These are phyloP conservation scores for Nibea albiflora DNA, from an alignment of 2,113 vertebrate genomes.

Conservation along the genomic window DNA sequence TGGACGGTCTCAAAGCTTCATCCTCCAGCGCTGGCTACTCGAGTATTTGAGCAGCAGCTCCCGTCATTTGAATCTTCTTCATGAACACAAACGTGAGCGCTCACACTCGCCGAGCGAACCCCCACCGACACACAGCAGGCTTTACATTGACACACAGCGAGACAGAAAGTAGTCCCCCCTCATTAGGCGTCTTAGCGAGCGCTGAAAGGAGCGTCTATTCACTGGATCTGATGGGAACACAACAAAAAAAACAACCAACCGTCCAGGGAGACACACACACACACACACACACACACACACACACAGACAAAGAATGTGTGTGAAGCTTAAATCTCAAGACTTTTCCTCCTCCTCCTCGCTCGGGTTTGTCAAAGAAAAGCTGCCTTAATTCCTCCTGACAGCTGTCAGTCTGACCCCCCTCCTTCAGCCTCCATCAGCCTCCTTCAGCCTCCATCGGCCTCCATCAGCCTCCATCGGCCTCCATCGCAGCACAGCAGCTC, in stretches of 20 bases:
- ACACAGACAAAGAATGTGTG: constrained; percentile 22
- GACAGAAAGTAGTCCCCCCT: constrained; percentile 63
- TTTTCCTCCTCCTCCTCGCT: background rate
- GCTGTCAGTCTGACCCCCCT: constrained; percentile 41
- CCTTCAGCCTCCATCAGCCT: too few species aligned
- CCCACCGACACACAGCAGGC: background rate
- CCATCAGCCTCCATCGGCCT: too few species aligned
- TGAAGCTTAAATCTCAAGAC: constrained; percentile 45
- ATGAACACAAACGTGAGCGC: background rate
- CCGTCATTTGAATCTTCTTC: too few species aligned
- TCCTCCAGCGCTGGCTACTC: too few species aligned
- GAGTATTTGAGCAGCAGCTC: too few species aligned
- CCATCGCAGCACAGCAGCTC: background rate
- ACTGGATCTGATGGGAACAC: constrained; percentile 64
- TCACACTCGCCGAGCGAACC: background rate
- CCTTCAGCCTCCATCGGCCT: too few species aligned
- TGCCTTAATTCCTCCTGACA: constrained; percentile 36
- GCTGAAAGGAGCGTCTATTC: constrained; percentile 63
- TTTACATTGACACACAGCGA: constrained; percentile 31
- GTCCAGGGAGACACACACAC: constrained; percentile 11
- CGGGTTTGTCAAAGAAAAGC: constrained; percentile 28
- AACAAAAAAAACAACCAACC: constrained; percentile 48
- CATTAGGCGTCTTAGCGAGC: constrained; percentile 62
- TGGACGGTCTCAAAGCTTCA: background rate
- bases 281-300: constrained; percentile 16